phyloP scores from a whole-genome alignment of 1,140 invertebrate genomes.

The Spodoptera frugiperda region DNA sequence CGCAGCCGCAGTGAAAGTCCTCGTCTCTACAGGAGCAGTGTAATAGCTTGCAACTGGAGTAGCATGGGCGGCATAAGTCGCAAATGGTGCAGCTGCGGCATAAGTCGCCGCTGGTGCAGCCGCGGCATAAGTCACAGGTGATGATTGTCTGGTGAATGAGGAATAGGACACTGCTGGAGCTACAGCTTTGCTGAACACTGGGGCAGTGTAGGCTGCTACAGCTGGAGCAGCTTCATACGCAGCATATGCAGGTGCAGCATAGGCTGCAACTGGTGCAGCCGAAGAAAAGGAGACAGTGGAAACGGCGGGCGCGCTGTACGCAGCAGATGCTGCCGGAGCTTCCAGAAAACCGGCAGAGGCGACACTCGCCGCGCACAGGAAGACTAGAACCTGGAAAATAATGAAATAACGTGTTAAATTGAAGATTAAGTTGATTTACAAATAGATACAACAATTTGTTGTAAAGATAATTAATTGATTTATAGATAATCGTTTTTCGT shows the following conservation, averaged over 20 bases:
- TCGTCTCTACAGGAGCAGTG: slow-evolving; percentile 51
- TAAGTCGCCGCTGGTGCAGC: slow-evolving; percentile 64
- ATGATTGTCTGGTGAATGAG: slow-evolving; percentile 29
- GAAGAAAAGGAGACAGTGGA: slow-evolving; percentile 47
- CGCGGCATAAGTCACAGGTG: slow-evolving; percentile 55
- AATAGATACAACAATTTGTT: too few relatives aligned
- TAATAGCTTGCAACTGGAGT: slow-evolving; percentile 47
- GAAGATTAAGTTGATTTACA: not conserved
- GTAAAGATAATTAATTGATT: too few relatives aligned
- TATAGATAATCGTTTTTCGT: too few relatives aligned
- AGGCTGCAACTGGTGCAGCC: slow-evolving; percentile 53
- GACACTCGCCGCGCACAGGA: slow-evolving; percentile 73
- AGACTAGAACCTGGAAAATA: slow-evolving; percentile 64
- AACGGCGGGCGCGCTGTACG: slow-evolving; percentile 37
- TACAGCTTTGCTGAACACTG: slow-evolving; percentile 44
- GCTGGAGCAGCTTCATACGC: slow-evolving; percentile 54
- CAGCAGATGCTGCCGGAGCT: slow-evolving; percentile 36
- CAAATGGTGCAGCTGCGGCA: slow-evolving; percentile 39
- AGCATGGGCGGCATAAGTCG: slow-evolving; percentile 57
- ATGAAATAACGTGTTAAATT: slow-evolving; percentile 9
- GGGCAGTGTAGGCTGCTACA: slow-evolving; percentile 56
- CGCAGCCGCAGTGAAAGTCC: slow-evolving; percentile 51
- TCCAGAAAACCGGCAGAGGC: slow-evolving; percentile 72
- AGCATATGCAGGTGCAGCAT: slow-evolving; percentile 3
- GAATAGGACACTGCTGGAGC: slow-evolving; percentile 46